Evolutionary conservation across 2,888 invertebrate species (phyloP).

Genomic region (Melipona bicolor): DNA sequence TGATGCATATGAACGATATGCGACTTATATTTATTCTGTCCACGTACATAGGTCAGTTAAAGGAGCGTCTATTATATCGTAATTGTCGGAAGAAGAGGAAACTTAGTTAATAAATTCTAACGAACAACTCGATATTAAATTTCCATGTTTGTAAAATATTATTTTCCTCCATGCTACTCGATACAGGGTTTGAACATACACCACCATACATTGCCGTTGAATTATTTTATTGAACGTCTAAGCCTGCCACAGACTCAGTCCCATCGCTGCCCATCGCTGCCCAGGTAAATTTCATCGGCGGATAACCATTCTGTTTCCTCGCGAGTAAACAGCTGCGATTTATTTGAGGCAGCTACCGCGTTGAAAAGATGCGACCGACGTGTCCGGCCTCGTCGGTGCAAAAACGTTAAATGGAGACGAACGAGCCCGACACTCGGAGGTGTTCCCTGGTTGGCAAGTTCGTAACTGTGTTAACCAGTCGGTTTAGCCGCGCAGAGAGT

Average conservation of each 20-base stretch:
- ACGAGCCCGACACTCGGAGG: conserved; percentile 33
- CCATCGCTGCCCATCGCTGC: conserved; percentile 14
- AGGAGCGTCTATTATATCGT: neutral
- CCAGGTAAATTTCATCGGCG: conserved; percentile 9
- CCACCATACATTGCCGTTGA: no score
- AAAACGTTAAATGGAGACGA: conserved; percentile 35
- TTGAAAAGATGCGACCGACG: neutral
- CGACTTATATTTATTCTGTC: no score
- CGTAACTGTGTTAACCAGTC: conserved; percentile 46
- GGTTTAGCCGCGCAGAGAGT: conserved; percentile 42
- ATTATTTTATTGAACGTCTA: neutral
- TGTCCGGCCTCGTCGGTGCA: neutral
- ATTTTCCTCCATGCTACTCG: neutral
- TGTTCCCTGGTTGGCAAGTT: conserved; percentile 56
- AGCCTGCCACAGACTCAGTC: conserved; percentile 8
- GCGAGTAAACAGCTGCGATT: conserved; percentile 14
- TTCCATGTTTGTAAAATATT: neutral
- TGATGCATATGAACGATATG: no score
- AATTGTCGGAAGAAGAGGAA: no score
- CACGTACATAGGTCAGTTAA: no score
- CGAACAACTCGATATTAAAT: neutral
- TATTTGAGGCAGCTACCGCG: conserved; percentile 13
- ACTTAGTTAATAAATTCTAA: neutral
- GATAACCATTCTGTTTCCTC: conserved; percentile 17
- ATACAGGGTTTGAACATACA: conserved; percentile 2